Evolutionary conservation across 2,888 invertebrate species (phyloP).

Genomic region (Argynnis bischoffii): DNA sequence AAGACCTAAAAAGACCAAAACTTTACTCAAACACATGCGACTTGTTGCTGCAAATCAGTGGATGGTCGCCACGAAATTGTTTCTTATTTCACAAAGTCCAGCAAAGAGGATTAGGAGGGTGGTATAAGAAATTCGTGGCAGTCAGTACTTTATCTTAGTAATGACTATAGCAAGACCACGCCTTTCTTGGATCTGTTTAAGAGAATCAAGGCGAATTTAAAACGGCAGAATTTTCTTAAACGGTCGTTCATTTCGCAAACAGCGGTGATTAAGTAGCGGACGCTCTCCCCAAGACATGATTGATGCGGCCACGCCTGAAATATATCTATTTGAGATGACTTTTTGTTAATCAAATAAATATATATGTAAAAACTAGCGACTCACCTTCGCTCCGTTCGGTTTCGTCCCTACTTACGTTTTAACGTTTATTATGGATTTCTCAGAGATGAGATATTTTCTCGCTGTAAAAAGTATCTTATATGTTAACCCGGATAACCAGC

Average conservation of each 20-base stretch:
- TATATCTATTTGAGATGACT: constrained; percentile 35
- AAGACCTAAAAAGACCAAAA: no score
- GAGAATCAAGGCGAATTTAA: constrained; percentile 66
- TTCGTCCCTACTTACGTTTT: no score
- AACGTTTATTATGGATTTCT: no score
- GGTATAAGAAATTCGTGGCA: constrained; percentile 32
- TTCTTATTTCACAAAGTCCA: constrained; percentile 20
- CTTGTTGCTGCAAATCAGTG: no score
- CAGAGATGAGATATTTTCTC: no score
- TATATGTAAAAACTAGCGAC: no score
- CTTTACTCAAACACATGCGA: no score
- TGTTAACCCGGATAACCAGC: no score
- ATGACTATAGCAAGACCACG: constrained; percentile 64
- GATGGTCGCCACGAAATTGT: no score
- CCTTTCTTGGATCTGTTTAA: constrained; percentile 71
- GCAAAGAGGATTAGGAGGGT: constrained; percentile 29
- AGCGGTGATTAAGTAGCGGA: constrained; percentile 65
- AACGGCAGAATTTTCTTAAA: constrained; percentile 59
- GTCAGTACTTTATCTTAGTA: constrained; percentile 72
- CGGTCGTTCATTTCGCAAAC: constrained; percentile 65
- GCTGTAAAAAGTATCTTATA: no score
- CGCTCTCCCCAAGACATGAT: constrained; percentile 47
- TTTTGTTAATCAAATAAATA: constrained; percentile 18
- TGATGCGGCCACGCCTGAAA: constrained; percentile 39
- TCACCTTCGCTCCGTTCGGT: no score